phyloP scores from a whole-genome alignment of 2,797 vertebrate genomes.

The Scleropages formosus region DNA sequence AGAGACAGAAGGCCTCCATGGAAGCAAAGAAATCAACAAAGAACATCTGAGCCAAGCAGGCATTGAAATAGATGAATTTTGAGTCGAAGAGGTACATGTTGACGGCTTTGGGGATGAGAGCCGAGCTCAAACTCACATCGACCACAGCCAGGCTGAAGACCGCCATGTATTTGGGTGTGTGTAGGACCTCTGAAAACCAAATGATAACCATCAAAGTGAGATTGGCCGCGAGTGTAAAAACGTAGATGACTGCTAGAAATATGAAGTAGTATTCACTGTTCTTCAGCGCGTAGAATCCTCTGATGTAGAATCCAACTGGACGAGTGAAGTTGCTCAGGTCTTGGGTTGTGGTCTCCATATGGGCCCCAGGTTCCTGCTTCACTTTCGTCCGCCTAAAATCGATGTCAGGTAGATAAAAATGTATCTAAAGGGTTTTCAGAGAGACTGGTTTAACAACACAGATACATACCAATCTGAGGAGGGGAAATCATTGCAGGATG shows the following conservation, averaged over 20 bases:
- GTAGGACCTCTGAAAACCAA: constrained; percentile 27
- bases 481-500: neutral
- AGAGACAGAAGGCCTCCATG: constrained; percentile 33
- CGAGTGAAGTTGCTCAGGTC: constrained; percentile 35
- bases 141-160: constrained; percentile 34
- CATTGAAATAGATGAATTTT: constrained; percentile 32
- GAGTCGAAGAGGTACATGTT: constrained; percentile 32
- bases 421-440: neutral
- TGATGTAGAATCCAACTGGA: constrained; percentile 32
- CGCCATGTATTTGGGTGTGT: constrained; percentile 33
- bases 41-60: constrained; percentile 33
- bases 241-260: constrained; percentile 29
- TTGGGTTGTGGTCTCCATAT: constrained; percentile 23
- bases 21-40: constrained; percentile 31
- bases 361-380: neutral
- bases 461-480: neutral
- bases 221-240: constrained; percentile 33
- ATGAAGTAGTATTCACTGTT: constrained; percentile 27
- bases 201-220: constrained; percentile 30
- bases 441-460: neutral
- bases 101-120: constrained; percentile 31
- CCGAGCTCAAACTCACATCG: constrained; percentile 26
- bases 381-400: neutral
- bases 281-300: constrained; percentile 32
- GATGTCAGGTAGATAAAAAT: neutral